Base-by-base conservation (phyloP, 53 echinoderm and acorn worm genomes). In the Paelopatides confundens region DNA sequence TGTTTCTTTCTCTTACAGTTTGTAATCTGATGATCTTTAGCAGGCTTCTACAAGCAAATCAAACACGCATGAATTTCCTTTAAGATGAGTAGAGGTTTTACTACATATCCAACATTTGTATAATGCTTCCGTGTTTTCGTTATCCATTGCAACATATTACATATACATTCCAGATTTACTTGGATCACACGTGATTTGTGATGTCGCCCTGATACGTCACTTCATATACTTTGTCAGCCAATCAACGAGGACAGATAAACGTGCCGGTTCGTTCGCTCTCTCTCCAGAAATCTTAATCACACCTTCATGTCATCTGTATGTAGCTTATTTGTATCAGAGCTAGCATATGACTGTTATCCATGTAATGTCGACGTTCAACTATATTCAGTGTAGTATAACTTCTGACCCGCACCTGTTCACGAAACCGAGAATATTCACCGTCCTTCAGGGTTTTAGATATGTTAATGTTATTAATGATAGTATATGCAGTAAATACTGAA, bases 31-130 rank as follows among this genome's bases (percentile, higher is more conserved):
- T 95, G 95, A 21, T 77, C 52, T 46, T 31, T 69, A 2, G 92
- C 92, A 2, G 88, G 93, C 48, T 71, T 88, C 70, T 95, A 93
- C 32, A 95, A 51, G 66, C 95, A 95, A 35, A 87, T 86, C 70
- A 84, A 95, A 33, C 93, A 95, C 3, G 91, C 95, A 51, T 87
- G 53, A 32, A 83, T 91, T 0, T 93, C 87, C 40, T 87, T 95
- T 66, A 93, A 69, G 90, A 37, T 95, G 95, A 49, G 51, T 51
- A 29, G 90, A 85, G 7, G 82, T 12, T 7, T 82, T 23, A 47
- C n/a, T 23, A 48, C 95, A 92, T 29, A 87, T 69, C 92, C 95
- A 94, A 63, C 95, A 94, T 65, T 89, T 91, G 21, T 52, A 71
- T 3, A 69, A 82, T 5, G 38, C 28, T 7, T 68, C 11, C 65